Evolutionary conservation across 2,888 invertebrate genomes (phyloP).

Genomic region (Cacoxenus indagator): DNA sequence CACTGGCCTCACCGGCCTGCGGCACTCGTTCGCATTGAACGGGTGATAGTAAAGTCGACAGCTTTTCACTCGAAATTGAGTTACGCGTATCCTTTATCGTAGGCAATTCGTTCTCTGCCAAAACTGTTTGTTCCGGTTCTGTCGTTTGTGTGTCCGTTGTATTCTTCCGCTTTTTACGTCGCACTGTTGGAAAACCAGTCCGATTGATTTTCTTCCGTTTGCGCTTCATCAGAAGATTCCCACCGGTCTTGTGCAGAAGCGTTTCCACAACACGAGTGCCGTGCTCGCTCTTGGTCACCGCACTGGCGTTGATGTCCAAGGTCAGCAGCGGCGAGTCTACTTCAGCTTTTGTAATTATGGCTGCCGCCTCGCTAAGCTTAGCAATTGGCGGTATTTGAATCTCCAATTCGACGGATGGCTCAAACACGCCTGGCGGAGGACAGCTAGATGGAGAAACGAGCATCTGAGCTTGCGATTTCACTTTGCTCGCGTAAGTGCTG

Average conservation of each 20-base stretch:
- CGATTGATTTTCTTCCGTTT: slow-evolving; percentile 86
- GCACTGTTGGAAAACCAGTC: slow-evolving; percentile 89
- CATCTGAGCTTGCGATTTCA: slow-evolving; percentile 31
- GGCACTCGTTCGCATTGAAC: slow-evolving; percentile 77
- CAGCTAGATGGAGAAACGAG: slow-evolving; percentile 51
- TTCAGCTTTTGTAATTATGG: slow-evolving; percentile 71
- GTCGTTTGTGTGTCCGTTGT: background rate
- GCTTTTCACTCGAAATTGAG: background rate
- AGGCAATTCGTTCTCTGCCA: slow-evolving; percentile 29
- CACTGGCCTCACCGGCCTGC: slow-evolving; percentile 78
- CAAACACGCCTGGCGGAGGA: slow-evolving; percentile 79
- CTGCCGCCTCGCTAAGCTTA: slow-evolving; percentile 71
- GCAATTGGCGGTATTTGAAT: slow-evolving; percentile 76
- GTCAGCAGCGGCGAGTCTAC: slow-evolving; percentile 70
- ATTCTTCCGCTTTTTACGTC: slow-evolving; percentile 82
- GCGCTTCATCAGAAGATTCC: slow-evolving; percentile 71
- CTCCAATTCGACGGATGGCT: slow-evolving; percentile 78
- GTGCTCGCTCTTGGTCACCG: slow-evolving; percentile 50
- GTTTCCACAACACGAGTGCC: slow-evolving; percentile 65
- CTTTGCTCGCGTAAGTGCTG: slow-evolving; percentile 24
- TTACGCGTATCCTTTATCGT: slow-evolving; percentile 25
- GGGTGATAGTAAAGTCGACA: background rate
- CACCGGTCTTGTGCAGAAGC: slow-evolving; percentile 67
- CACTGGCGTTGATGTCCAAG: slow-evolving; percentile 44
- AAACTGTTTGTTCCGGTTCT: slow-evolving; percentile 38